A percentile compares a stretch with the other conserved stretches of the same genome.
These are phyloP conservation scores for Micropterix aruncella DNA, from an alignment of 2,888 invertebrate genomes.

Conservation along the genomic window DNA sequence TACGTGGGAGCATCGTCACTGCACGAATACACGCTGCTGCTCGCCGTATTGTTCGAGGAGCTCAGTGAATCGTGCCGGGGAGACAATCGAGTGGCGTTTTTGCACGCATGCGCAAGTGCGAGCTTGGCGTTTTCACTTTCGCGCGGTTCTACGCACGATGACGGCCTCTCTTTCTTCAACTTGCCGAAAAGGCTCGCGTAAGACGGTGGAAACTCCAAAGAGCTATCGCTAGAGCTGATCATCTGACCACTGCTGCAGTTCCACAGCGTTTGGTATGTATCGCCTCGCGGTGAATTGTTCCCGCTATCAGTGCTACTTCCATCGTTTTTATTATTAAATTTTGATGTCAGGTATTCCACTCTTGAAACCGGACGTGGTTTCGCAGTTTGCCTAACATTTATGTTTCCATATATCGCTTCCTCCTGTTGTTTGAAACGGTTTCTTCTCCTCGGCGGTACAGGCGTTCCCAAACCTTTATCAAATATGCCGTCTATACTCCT, in stretches of 20 bases:
- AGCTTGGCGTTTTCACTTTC: conserved; percentile 23
- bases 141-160: conserved; percentile 1
- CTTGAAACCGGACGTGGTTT: conserved; percentile 8
- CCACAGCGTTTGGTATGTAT: conserved; percentile 30
- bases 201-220: conserved; percentile 21
- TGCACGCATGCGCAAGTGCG: conserved; percentile 3
- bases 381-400: conserved; percentile 13
- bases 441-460: conserved; percentile 22
- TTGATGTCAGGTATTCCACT: conserved; percentile 13
- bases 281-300: conserved; percentile 14
- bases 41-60: neutral
- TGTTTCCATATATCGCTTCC: conserved; percentile 17
- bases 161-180: conserved; percentile 2
- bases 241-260: conserved; percentile 31
- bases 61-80: neutral
- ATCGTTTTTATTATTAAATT: conserved; percentile 23
- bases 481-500: conserved; percentile 16
- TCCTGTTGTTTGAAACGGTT: conserved; percentile 21
- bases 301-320: conserved; percentile 25
- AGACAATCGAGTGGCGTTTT: conserved; percentile 2
- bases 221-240: conserved; percentile 22
- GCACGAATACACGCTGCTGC: conserved; percentile 13
- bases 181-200: conserved; percentile 15
- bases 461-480: conserved; percentile 20
- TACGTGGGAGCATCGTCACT: conserved; percentile 20